These are phyloP conservation scores for Pelochelys cantorii DNA, from an alignment of 2,797 vertebrate species.

Conservation along the genomic window DNA sequence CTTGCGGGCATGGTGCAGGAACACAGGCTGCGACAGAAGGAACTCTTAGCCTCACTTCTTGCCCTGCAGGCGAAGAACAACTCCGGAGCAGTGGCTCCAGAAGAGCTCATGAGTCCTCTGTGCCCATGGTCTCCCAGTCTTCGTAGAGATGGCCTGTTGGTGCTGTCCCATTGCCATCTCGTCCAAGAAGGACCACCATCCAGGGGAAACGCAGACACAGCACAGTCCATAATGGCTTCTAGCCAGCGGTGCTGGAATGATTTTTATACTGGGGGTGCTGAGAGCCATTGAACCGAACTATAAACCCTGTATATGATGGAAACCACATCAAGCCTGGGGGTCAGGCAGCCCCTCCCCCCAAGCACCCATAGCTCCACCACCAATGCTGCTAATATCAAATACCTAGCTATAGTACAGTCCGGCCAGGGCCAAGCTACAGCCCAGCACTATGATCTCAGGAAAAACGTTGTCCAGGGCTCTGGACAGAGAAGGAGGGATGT, in stretches of 20 bases:
- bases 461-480: not conserved
- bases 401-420: not conserved
- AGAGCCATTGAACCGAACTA: no score
- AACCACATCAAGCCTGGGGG: no score
- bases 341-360: no score
- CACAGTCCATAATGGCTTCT: not conserved
- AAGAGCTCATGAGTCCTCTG: not conserved
- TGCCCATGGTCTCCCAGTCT: not conserved
- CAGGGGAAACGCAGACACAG: not conserved
- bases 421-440: not conserved
- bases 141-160: not conserved
- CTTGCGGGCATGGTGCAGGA: not conserved
- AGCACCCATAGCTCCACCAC: no score
- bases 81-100: not conserved
- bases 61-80: not conserved
- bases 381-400: not conserved
- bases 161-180: not conserved
- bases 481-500: not conserved
- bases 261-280: no score
- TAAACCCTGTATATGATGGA: no score
- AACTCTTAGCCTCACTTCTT: not conserved
- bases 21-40: not conserved
- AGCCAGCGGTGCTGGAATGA: not conserved
- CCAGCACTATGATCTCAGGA: not conserved
- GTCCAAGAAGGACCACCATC: not conserved